These are phyloP conservation scores for Eristalinus aeneus DNA, from an alignment of 2,888 invertebrate genomes.

Conservation along the genomic window DNA sequence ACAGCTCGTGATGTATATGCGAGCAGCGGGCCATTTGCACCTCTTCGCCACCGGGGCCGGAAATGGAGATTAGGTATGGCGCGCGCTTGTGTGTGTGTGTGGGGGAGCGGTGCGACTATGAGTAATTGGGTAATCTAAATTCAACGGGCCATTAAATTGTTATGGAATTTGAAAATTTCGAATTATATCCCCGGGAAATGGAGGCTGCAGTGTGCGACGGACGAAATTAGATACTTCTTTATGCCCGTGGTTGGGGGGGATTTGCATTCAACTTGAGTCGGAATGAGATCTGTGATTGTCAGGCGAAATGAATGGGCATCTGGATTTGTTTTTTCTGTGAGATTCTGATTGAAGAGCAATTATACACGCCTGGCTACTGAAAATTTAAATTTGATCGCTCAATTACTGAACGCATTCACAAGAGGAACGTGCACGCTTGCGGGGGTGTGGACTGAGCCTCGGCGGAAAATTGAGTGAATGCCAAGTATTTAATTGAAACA, in stretches of 20 bases:
- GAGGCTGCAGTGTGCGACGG: neutral
- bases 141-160: conserved; percentile 49
- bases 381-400: neutral
- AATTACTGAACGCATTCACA: neutral
- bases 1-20: conserved; percentile 29
- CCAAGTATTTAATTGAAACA: neutral
- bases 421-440: neutral
- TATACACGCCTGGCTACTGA: neutral
- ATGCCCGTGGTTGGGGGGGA: neutral
- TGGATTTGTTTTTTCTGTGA: neutral
- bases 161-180: conserved; percentile 13
- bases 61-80: neutral
- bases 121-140: conserved; percentile 63
- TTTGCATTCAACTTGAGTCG: neutral
- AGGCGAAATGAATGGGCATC: neutral
- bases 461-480: neutral
- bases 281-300: neutral
- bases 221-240: neutral
- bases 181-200: neutral
- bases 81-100: neutral
- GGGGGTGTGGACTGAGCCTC: neutral
- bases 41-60: too few species aligned
- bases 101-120: conserved; percentile 16
- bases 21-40: conserved; percentile 36
- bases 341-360: neutral